phyloP scores from a whole-genome alignment of 2,888 invertebrate genomes.

The Scrobipalpa atriplicella region DNA sequence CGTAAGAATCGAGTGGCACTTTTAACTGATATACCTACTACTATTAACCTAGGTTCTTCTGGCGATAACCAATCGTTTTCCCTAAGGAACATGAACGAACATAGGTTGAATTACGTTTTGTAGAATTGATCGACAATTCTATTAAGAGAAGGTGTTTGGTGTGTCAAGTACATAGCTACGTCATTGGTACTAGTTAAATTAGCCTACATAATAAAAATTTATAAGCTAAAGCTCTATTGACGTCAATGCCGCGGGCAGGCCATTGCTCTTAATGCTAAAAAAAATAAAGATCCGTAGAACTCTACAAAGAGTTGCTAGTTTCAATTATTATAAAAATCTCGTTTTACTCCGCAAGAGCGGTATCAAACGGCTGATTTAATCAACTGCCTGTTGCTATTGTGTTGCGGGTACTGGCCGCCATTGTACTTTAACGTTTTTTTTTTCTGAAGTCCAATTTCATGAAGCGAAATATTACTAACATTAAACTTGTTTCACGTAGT shows the following conservation, averaged over 20 bases:
- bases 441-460: conserved; percentile 27
- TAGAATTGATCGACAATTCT: no score
- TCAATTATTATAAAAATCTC: not conserved
- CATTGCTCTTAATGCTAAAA: not conserved
- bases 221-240: not conserved
- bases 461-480: conserved; percentile 23
- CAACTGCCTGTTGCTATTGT: conserved; percentile 53
- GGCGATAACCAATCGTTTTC: no score
- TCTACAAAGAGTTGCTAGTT: not conserved
- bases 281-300: not conserved
- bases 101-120: no score
- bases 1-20: no score
- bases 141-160: no score
- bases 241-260: not conserved
- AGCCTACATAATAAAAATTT: no score
- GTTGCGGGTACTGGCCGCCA: conserved; percentile 34
- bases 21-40: no score
- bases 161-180: no score
- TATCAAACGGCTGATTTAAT: conserved; percentile 43
- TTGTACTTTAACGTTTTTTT: conserved; percentile 31
- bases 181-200: no score
- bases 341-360: conserved; percentile 20
- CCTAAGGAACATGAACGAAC: no score
- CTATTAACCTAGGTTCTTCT: no score
- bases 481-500: no score